These are phyloP conservation scores for Seriola rivoliana DNA, from an alignment of 2,113 vertebrate genomes.

Conservation along the genomic window DNA sequence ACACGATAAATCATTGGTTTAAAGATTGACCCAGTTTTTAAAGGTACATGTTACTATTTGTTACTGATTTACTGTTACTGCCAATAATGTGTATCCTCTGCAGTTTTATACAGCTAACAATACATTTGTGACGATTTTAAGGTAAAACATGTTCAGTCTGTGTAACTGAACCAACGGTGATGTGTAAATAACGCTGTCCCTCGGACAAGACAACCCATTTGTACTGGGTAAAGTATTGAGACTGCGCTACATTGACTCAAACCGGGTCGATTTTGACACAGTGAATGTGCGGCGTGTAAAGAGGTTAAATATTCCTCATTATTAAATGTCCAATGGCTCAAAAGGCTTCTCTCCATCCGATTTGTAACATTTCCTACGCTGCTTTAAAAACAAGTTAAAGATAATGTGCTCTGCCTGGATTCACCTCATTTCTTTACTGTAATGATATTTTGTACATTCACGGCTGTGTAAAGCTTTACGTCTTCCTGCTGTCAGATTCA, in stretches of 20 bases:
- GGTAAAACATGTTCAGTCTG: not conserved
- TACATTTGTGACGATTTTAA: not conserved
- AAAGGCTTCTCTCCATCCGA: not conserved
- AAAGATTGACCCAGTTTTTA: not conserved
- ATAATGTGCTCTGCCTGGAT: not conserved
- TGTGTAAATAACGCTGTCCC: too few relatives aligned
- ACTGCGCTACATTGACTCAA: not conserved
- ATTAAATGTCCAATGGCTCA: not conserved
- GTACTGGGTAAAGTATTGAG: not conserved
- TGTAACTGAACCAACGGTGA: not conserved
- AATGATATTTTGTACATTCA: not conserved
- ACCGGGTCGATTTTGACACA: not conserved
- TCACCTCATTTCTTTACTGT: not conserved
- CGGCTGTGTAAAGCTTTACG: constrained; percentile 1
- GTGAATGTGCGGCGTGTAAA: not conserved
- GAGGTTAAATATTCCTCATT: not conserved
- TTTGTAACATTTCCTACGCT: not conserved
- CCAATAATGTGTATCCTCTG: not conserved
- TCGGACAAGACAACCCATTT: not conserved
- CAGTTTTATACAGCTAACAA: not conserved
- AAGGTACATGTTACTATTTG: not conserved
- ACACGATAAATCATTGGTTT: not conserved
- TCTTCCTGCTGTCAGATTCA: constrained; percentile 23
- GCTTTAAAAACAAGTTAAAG: not conserved
- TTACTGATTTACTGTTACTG: not conserved